Conservation (phyloP, 2,888 invertebrate genomes). For the Pardosa pseudoannulata region DNA sequence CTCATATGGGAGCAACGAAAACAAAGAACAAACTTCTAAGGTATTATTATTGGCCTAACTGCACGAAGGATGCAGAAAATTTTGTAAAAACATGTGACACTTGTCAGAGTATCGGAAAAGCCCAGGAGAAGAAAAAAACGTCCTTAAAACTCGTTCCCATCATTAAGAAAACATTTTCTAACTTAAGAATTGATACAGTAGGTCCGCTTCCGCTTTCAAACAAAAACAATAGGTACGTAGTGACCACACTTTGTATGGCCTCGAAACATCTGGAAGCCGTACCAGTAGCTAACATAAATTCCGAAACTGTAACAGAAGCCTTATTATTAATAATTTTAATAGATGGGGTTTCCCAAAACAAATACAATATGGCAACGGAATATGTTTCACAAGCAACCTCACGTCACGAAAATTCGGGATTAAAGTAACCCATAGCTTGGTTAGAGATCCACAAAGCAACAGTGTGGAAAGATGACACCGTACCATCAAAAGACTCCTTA, state of each 20-base stretch:
- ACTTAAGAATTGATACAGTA: constrained; percentile 2
- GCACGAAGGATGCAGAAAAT: not conserved
- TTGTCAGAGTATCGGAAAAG: not conserved
- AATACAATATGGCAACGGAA: not conserved
- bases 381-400: not conserved
- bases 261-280: not conserved
- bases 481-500: not conserved
- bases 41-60: constrained; percentile 11
- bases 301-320: not conserved
- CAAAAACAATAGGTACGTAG: not conserved
- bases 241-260: not conserved
- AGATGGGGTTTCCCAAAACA: not conserved
- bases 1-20: constrained; percentile 23
- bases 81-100: not conserved
- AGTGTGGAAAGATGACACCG: not conserved
- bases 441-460: not conserved
- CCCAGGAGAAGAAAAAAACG: constrained; percentile 26
- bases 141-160: constrained; percentile 19
- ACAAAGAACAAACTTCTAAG: constrained; percentile 7
- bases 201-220: constrained; percentile 5
- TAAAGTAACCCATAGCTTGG: not conserved
- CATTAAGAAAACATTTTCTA: constrained; percentile 23
- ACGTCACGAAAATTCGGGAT: not conserved
- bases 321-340: not conserved
- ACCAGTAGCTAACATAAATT: not conserved